phyloP scores from a whole-genome alignment of 2,797 vertebrate genomes.

The Cuniculus paca region DNA sequence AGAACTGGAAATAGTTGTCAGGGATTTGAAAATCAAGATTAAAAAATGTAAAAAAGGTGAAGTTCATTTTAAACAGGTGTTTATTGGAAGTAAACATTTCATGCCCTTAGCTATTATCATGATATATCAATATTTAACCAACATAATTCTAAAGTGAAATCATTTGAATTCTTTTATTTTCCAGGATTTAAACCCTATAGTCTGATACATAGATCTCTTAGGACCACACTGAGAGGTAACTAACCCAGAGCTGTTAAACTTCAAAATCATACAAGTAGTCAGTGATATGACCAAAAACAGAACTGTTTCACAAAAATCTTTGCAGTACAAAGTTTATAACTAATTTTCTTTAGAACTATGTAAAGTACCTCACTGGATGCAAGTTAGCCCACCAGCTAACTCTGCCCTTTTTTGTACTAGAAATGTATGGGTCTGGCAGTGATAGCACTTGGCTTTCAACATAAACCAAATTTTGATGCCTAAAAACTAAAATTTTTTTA shows the following conservation, averaged over 20 bases:
- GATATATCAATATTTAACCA: conserved; percentile 15
- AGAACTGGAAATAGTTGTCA: conserved; percentile 4
- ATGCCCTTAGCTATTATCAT: neutral
- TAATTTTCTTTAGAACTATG: conserved; percentile 8
- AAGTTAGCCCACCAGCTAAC: neutral
- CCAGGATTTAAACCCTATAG: neutral
- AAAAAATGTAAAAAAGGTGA: neutral
- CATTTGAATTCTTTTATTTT: conserved; percentile 18
- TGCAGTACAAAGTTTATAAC: neutral
- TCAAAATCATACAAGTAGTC: neutral
- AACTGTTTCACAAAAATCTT: neutral
- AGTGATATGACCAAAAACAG: neutral
- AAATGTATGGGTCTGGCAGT: neutral
- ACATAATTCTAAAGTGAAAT: conserved; percentile 42
- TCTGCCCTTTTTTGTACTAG: neutral
- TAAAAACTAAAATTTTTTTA: neutral
- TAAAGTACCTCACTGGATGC: neutral
- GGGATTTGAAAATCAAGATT: neutral
- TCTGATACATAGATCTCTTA: neutral
- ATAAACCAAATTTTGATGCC: neutral
- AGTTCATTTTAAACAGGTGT: conserved; percentile 4
- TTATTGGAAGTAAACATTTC: conserved; percentile 20
- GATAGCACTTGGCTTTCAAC: neutral
- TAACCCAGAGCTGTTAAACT: neutral
- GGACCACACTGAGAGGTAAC: neutral